Evolutionary conservation across 2,888 invertebrate species (phyloP).

Genomic region (Conomelus anceps): DNA sequence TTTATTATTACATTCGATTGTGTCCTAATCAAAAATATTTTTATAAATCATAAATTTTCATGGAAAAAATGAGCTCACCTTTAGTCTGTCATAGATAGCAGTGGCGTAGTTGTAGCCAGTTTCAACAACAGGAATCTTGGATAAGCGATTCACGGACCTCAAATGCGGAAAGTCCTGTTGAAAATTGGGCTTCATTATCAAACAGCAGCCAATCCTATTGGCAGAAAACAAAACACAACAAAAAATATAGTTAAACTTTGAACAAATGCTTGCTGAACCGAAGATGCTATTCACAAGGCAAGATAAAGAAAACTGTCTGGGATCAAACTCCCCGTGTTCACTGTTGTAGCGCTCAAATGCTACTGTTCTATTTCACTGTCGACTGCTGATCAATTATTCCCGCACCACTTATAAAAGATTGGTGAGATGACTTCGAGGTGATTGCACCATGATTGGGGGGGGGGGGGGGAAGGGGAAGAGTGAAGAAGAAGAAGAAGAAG

Average conservation of each 20-base stretch:
- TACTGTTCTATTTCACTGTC: background rate
- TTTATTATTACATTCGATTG: too few species aligned
- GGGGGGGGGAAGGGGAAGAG: too few species aligned
- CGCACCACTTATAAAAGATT: background rate
- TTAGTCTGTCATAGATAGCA: slow-evolving; percentile 65
- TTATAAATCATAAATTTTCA: too few species aligned
- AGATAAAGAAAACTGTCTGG: background rate
- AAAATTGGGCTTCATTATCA: background rate
- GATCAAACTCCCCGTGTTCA: background rate
- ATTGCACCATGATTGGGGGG: background rate
- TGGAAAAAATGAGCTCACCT: slow-evolving; percentile 49
- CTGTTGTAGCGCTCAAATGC: background rate
- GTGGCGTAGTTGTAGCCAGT: slow-evolving; percentile 67
- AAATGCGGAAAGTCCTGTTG: slow-evolving; percentile 45
- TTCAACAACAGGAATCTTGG: slow-evolving; percentile 75
- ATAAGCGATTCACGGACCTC: slow-evolving; percentile 67
- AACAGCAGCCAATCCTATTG: background rate
- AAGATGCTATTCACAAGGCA: background rate
- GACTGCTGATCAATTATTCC: background rate
- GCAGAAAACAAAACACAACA: background rate
- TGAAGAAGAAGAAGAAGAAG: background rate
- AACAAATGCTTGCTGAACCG: background rate
- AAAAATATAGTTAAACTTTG: too few species aligned
- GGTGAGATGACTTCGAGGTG: background rate
- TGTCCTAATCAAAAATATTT: too few species aligned